These are phyloP conservation scores for Bufo gargarizans DNA, from an alignment of 2,113 vertebrate species.

Conservation along the genomic window DNA sequence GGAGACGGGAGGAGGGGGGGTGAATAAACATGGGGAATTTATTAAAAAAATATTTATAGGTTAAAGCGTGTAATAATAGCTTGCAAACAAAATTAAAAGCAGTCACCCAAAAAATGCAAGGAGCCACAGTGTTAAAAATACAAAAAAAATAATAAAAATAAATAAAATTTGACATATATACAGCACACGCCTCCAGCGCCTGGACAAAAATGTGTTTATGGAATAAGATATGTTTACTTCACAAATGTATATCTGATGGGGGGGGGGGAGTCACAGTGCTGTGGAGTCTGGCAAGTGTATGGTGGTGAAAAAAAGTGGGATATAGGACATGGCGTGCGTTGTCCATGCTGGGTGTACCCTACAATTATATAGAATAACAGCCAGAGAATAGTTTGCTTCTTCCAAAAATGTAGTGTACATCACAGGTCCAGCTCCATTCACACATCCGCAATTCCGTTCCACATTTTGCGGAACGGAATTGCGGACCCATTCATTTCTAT, in stretches of 20 bases:
- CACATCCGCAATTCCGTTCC: too few relatives aligned
- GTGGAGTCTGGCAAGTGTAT: background rate
- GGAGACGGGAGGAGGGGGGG: background rate
- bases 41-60: conserved; percentile 36
- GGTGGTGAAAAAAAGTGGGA: background rate
- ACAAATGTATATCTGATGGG: background rate
- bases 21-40: conserved; percentile 24
- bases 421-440: background rate
- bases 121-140: conserved; percentile 2
- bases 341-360: background rate
- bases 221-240: background rate
- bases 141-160: background rate
- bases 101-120: background rate
- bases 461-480: too few relatives aligned
- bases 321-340: background rate
- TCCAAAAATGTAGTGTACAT: background rate
- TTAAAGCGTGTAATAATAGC: conserved; percentile 20
- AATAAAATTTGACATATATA: background rate
- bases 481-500: too few relatives aligned
- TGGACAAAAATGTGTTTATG: conserved; percentile 28
- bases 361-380: background rate
- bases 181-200: background rate
- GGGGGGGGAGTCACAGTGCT: background rate
- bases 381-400: background rate
- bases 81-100: conserved; percentile 22